Evolutionary conservation across 2,113 vertebrate species (phyloP).

Genomic region (Reinhardtius hippoglossoides): DNA sequence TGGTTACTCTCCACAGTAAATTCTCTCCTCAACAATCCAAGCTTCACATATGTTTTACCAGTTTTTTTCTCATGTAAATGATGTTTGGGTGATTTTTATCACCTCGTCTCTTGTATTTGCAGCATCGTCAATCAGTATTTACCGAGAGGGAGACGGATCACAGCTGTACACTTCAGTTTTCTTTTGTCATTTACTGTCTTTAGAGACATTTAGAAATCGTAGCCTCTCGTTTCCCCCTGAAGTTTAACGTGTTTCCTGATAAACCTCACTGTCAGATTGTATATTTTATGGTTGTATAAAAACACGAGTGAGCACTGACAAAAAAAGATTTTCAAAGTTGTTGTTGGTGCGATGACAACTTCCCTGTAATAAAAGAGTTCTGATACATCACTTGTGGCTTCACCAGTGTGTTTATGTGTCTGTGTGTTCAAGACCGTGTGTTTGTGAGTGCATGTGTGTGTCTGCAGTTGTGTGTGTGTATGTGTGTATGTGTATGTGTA

Average conservation of each 20-base stretch:
- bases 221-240: constrained; percentile 1
- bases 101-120: constrained; percentile 5
- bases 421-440: constrained; percentile 20
- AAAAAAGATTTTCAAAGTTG: constrained; percentile 53
- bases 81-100: constrained; percentile 19
- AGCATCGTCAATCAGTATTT: constrained; percentile 12
- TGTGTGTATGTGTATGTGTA: constrained; percentile 29
- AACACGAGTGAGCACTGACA: constrained; percentile 55
- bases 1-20: constrained; percentile 40
- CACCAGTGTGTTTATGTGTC: constrained; percentile 14
- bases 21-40: constrained; percentile 24
- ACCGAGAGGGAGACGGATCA: constrained; percentile 2
- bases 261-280: constrained; percentile 49
- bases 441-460: neutral
- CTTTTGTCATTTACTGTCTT: neutral
- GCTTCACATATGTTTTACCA: constrained; percentile 31
- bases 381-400: constrained; percentile 46
- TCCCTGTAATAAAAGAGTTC: constrained; percentile 73
- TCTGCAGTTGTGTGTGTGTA: neutral
- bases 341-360: constrained; percentile 49
- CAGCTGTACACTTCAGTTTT: neutral
- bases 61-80: constrained; percentile 29
- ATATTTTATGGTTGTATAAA: constrained; percentile 63
- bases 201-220: constrained; percentile 9
- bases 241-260: constrained; percentile 7